These are phyloP conservation scores for Siniperca chuatsi DNA, from an alignment of 2,113 vertebrate species.

Conservation along the genomic window DNA sequence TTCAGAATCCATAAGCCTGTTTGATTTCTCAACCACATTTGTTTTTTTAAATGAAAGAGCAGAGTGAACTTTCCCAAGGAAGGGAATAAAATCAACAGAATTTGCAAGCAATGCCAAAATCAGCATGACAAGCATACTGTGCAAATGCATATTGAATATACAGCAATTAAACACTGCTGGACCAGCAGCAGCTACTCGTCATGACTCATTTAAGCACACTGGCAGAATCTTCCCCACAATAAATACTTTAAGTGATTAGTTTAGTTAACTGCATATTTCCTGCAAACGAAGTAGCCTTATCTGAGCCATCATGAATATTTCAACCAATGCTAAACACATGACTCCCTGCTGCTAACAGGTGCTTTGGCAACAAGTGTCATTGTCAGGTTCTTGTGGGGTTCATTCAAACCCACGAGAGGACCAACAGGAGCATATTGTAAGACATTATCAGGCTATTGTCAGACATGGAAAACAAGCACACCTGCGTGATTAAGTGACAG, in stretches of 20 bases:
- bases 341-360: not conserved
- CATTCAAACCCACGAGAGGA: not conserved
- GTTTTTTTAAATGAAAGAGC: not conserved
- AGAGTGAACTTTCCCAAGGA: not conserved
- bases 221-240: not conserved
- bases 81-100: not conserved
- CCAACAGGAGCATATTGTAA: not conserved
- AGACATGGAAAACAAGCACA: slow-evolving; percentile 21
- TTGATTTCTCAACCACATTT: not conserved
- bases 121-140: not conserved
- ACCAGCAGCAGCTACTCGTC: not conserved
- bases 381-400: not conserved
- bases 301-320: slow-evolving; percentile 10
- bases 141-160: not conserved
- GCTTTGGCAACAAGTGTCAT: slow-evolving; percentile 8
- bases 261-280: slow-evolving; percentile 1
- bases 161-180: not conserved
- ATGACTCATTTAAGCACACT: not conserved
- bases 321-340: slow-evolving; percentile 7
- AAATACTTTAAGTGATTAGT: not conserved
- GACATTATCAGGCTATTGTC: slow-evolving; percentile 15
- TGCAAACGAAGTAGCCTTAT: slow-evolving; percentile 8
- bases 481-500: slow-evolving; percentile 45
- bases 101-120: not conserved
- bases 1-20: not conserved